phyloP scores from a whole-genome alignment of 2,888 invertebrate species.

The Metalampra italica region DNA sequence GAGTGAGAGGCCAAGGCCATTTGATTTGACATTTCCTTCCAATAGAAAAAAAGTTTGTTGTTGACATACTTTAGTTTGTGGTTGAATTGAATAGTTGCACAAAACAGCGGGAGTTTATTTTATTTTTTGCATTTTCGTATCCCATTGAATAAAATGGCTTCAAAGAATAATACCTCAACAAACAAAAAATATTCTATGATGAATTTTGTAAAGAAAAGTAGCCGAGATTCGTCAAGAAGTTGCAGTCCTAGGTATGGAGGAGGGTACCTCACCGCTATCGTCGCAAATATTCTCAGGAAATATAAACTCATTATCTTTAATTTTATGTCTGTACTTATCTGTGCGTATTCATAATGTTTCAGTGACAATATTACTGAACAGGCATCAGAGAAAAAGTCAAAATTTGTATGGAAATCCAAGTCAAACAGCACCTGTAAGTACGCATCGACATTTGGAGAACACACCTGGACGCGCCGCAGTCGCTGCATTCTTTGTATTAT shows the following conservation, averaged over 20 bases:
- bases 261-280: too few species aligned
- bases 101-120: background rate
- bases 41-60: too few species aligned
- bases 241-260: conserved; percentile 25
- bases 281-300: background rate
- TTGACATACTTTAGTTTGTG: too few species aligned
- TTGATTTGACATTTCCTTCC: too few species aligned
- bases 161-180: conserved; percentile 21
- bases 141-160: conserved; percentile 23
- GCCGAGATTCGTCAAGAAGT: conserved; percentile 24
- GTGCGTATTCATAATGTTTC: conserved; percentile 4
- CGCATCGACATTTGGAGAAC: too few species aligned
- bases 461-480: too few species aligned
- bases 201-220: conserved; percentile 44
- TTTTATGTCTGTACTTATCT: too few species aligned
- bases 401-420: conserved; percentile 57
- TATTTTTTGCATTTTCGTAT: background rate
- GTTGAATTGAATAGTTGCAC: too few species aligned
- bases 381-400: conserved; percentile 43
- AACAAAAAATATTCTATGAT: conserved; percentile 44
- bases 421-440: conserved; percentile 37
- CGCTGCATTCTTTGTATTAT: conserved; percentile 2
- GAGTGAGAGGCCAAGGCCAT: too few species aligned
- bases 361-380: conserved; percentile 33
- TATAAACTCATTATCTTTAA: background rate